Evolutionary conservation across 2,888 invertebrate genomes (phyloP).

Genomic region (Diadegma fenestrale): DNA sequence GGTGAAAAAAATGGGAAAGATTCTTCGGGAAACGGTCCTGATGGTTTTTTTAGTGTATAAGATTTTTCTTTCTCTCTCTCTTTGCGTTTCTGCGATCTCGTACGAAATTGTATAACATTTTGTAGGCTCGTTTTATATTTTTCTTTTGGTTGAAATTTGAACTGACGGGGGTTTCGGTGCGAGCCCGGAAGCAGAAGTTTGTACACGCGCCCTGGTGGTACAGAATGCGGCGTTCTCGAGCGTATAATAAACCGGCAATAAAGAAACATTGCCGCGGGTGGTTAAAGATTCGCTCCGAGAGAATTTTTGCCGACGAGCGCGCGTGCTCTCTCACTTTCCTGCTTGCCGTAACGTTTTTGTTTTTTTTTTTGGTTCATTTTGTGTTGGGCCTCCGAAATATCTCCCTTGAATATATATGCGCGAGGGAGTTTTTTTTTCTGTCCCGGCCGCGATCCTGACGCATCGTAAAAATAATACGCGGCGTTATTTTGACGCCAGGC

Average conservation of each 20-base stretch:
- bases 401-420: constrained; percentile 37
- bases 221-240: constrained; percentile 58
- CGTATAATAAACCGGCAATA: constrained; percentile 73
- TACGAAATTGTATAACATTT: background rate
- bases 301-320: constrained; percentile 30
- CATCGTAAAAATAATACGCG: constrained; percentile 63
- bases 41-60: background rate
- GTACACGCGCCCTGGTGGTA: constrained; percentile 30
- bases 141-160: constrained; percentile 28
- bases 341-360: constrained; percentile 43
- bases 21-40: background rate
- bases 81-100: background rate
- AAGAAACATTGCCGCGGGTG: constrained; percentile 70
- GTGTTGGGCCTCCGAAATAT: constrained; percentile 29
- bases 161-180: constrained; percentile 49
- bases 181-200: constrained; percentile 56
- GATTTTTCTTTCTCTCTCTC: background rate
- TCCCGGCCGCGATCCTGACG: constrained; percentile 31
- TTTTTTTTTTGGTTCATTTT: constrained; percentile 2
- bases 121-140: constrained; percentile 14
- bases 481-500: constrained; percentile 63
- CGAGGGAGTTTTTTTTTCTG: constrained; percentile 42
- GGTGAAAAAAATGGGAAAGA: background rate
- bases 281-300: constrained; percentile 59
- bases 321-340: constrained; percentile 56